Evolutionary conservation across 2,888 invertebrate species (phyloP).

Genomic region (Drosophila dives): DNA sequence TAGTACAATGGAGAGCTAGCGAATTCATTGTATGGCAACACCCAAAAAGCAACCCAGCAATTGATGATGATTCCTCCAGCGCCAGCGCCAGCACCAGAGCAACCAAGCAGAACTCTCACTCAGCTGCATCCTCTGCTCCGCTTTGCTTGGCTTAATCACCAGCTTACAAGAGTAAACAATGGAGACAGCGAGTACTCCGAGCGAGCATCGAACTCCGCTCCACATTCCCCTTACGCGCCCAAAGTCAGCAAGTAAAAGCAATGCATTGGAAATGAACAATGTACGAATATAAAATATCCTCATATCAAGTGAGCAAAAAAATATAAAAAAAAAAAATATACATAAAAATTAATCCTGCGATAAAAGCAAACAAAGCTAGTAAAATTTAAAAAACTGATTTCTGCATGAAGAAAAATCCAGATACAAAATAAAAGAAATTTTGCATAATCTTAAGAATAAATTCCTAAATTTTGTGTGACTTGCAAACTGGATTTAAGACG

Average conservation of each 20-base stretch:
- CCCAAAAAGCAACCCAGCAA: constrained; percentile 37
- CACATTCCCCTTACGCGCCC: neutral
- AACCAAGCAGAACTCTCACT: neutral
- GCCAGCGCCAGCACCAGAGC: neutral
- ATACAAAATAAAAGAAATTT: neutral
- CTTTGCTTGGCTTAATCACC: constrained; percentile 76
- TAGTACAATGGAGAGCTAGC: constrained; percentile 63
- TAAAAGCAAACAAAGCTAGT: neutral
- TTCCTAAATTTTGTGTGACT: neutral
- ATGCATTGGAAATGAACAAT: constrained; percentile 25
- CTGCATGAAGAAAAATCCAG: neutral
- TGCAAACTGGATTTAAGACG: neutral
- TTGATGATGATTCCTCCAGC: constrained; percentile 60
- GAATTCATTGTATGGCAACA: constrained; percentile 60
- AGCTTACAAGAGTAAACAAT: constrained; percentile 79
- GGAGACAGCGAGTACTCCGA: constrained; percentile 8
- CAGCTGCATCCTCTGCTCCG: constrained; percentile 4
- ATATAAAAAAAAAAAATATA: neutral
- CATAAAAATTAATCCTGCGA: neutral
- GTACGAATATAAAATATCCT: constrained; percentile 46
- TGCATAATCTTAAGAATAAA: too few species aligned
- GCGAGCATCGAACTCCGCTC: neutral
- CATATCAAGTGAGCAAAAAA: neutral
- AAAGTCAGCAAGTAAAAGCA: constrained; percentile 60
- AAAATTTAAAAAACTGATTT: neutral